phyloP scores from a whole-genome alignment of 2,888 invertebrate genomes.

The Tetragonisca angustula region DNA sequence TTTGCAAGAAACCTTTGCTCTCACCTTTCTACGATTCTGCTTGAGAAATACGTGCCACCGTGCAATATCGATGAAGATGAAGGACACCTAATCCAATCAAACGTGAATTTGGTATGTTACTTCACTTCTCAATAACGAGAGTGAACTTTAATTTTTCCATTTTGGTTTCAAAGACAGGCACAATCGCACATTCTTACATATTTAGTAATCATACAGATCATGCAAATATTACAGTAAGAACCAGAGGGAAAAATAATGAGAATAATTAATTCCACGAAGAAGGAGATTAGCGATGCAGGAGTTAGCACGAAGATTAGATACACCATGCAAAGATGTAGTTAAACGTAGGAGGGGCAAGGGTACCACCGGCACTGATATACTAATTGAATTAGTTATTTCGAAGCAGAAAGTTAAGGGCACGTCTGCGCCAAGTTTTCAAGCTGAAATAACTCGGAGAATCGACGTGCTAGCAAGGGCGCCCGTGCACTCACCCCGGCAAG shows the following conservation, averaged over 20 bases:
- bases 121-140: neutral
- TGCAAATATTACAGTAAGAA: neutral
- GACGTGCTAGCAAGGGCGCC: slow-evolving; percentile 59
- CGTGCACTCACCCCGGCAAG: slow-evolving; percentile 52
- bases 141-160: neutral
- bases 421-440: slow-evolving; percentile 73
- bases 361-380: slow-evolving; percentile 67
- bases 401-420: slow-evolving; percentile 73
- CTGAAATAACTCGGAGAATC: slow-evolving; percentile 72
- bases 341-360: slow-evolving; percentile 44
- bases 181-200: neutral
- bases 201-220: neutral
- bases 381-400: slow-evolving; percentile 75
- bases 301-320: slow-evolving; percentile 66
- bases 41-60: neutral
- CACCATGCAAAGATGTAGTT: slow-evolving; percentile 67
- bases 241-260: neutral
- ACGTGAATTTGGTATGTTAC: no score
- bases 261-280: slow-evolving; percentile 18
- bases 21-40: neutral
- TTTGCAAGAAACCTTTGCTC: neutral
- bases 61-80: neutral
- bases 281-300: slow-evolving; percentile 64
- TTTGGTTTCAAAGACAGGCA: neutral
- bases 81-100: neutral